Base-by-base conservation (phyloP, 2,888 invertebrate species). In the Eustalomyia histrio region DNA sequence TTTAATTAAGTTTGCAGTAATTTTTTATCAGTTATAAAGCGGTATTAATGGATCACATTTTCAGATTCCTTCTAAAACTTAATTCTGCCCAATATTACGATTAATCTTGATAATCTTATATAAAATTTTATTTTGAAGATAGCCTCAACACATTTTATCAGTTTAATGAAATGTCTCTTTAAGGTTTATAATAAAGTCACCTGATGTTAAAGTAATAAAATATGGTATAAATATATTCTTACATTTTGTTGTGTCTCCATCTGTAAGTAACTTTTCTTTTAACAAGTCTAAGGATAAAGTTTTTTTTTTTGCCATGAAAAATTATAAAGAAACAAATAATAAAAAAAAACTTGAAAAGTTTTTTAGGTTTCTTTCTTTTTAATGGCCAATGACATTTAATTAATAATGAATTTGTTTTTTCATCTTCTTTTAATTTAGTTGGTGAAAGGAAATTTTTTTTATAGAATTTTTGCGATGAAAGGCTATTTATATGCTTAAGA, bases 311-410 rank as follows among this genome's bases (percentile, higher is more conserved):
- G 35, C 53, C 74, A 65, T 76, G 39, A 71, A 69, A 67, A 67
- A 61, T 60, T 55, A 57, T 58, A 69, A 72, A 69, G 60, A 68
- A 61, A 53, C 29, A 73, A 65, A 21, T 21, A 53, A 21, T 21
- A 21, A 29, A 29, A 29, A 12, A 39, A 39, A 39, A 39, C 39
- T 39, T 1, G 29, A 55, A 64, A 67, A 74, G 47, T 74, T 64
- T 35, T 35, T 18, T 33, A 21, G 50, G n/a, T n/a, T n/a, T n/a
- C n/a, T 68, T 63, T 73, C 60, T 12, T 65, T 74, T 78, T 74
- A 81, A 81, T 81, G 81, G 78, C 78, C 81, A 78, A 74, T 81
- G 81, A 81, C 78, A 81, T 81, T 81, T 81, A 81, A 81, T 81
- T 81, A 81, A 81, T 81, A 81, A 78, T 75, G 69, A 71, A 78